These are phyloP conservation scores for Contarinia nasturtii DNA, from an alignment of 1,140 invertebrate genomes.

Conservation along the genomic window DNA sequence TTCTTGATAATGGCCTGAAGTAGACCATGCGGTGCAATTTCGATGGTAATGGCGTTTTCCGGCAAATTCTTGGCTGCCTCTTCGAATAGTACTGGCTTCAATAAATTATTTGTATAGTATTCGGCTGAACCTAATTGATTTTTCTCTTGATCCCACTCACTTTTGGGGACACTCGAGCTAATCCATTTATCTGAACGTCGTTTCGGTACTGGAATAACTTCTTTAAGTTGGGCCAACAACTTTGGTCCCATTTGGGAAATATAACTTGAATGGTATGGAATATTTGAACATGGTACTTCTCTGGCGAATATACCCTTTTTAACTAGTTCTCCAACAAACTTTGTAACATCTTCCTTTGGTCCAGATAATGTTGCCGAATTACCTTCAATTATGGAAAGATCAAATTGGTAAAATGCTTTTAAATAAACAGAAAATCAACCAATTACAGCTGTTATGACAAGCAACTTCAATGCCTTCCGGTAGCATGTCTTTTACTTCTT, in stretches of 20 bases:
- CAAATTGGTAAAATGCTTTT: no score
- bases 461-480: conserved; percentile 56
- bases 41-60: conserved; percentile 54
- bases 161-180: conserved; percentile 63
- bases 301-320: conserved; percentile 66
- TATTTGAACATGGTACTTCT: conserved; percentile 59
- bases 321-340: conserved; percentile 46
- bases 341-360: conserved; percentile 44
- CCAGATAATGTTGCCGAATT: conserved; percentile 78
- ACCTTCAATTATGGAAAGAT: no score
- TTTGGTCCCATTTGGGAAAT: conserved; percentile 51
- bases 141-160: conserved; percentile 46
- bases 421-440: no score
- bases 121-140: conserved; percentile 62
- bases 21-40: conserved; percentile 70
- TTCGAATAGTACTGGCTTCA: conserved; percentile 70
- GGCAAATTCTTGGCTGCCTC: conserved; percentile 61
- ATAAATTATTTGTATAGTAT: conserved; percentile 84
- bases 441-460: conserved; percentile 75
- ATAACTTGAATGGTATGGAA: conserved; percentile 70
- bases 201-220: conserved; percentile 48
- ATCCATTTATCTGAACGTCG: conserved; percentile 61
- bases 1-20: conserved; percentile 46
- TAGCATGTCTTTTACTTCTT: conserved; percentile 34
- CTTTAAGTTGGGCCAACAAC: conserved; percentile 47